A percentile compares a stretch with the other conserved stretches of the same genome.
phyloP scores from a whole-genome alignment of 1,140 invertebrate genomes.

The Ephestia elutella region DNA sequence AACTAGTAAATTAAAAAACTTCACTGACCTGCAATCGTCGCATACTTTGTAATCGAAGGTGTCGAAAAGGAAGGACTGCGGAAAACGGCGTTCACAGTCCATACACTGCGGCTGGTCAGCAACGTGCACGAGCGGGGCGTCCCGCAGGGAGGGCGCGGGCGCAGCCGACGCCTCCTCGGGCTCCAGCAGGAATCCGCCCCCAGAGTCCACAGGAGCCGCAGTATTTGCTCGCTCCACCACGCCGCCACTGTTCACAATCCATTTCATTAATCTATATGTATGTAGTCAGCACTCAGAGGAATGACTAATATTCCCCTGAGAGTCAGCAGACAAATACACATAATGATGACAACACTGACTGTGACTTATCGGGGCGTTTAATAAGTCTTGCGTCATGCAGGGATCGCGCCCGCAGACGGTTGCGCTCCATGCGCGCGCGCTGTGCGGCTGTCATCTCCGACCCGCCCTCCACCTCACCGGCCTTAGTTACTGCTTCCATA shows the following conservation, averaged over 20 bases:
- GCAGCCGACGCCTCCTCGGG: constrained; percentile 71
- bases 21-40: constrained; percentile 79
- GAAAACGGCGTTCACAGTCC: constrained; percentile 80
- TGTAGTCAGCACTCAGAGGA: background rate
- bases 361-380: constrained; percentile 71
- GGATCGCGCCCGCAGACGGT: constrained; percentile 82
- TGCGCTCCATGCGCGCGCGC: constrained; percentile 81
- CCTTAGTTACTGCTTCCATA: background rate
- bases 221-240: constrained; percentile 19
- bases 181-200: constrained; percentile 91
- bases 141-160: constrained; percentile 44
- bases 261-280: background rate
- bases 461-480: background rate
- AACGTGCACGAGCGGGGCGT: constrained; percentile 64
- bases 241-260: constrained; percentile 71
- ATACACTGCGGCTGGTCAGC: constrained; percentile 73
- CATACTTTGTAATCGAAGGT: constrained; percentile 89
- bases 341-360: constrained; percentile 10
- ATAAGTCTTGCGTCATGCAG: constrained; percentile 82
- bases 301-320: too few species aligned
- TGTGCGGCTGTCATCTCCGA: constrained; percentile 55
- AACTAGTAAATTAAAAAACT: background rate
- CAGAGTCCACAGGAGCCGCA: constrained; percentile 82
- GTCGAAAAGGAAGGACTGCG: constrained; percentile 77
- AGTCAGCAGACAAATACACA: too few species aligned